Evolutionary conservation across 2,888 invertebrate genomes (phyloP).

Genomic region (Spilarctia lutea): DNA sequence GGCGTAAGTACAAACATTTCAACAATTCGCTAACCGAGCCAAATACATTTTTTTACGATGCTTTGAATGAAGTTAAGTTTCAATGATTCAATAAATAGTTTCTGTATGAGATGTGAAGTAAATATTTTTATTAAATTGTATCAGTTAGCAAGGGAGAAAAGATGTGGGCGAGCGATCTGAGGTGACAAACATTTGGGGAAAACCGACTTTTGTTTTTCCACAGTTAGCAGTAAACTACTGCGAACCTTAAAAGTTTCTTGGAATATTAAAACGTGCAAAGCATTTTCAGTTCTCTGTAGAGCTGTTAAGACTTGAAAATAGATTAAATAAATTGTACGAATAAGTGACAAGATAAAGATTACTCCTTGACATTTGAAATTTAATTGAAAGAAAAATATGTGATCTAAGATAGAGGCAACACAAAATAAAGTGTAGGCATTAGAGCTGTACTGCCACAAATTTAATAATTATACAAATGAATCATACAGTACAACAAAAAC

Average conservation of each 20-base stretch:
- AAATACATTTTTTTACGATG: constrained; percentile 69
- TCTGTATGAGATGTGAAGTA: constrained; percentile 64
- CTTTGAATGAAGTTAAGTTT: constrained; percentile 59
- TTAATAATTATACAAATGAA: constrained; percentile 50
- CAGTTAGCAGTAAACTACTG: constrained; percentile 27
- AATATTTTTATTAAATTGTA: constrained; percentile 56
- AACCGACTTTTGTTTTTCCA: constrained; percentile 40
- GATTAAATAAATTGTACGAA: background rate
- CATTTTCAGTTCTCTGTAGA: background rate
- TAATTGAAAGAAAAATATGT: too few species aligned
- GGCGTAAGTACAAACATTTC: constrained; percentile 71
- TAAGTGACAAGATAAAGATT: background rate
- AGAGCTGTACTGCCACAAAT: constrained; percentile 42
- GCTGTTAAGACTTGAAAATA: background rate
- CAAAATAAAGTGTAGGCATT: constrained; percentile 49
- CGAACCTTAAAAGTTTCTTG: constrained; percentile 24
- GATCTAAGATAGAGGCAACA: constrained; percentile 49
- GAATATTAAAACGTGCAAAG: background rate
- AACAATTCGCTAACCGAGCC: constrained; percentile 77
- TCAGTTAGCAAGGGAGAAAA: constrained; percentile 57
- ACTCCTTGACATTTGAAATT: too few species aligned
- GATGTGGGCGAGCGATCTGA: constrained; percentile 36
- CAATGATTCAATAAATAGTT: constrained; percentile 79
- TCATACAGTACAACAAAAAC: constrained; percentile 48
- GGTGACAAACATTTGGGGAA: constrained; percentile 45